phyloP scores from a whole-genome alignment of 2,113 vertebrate genomes.

The Petrocephalus zakoni region DNA sequence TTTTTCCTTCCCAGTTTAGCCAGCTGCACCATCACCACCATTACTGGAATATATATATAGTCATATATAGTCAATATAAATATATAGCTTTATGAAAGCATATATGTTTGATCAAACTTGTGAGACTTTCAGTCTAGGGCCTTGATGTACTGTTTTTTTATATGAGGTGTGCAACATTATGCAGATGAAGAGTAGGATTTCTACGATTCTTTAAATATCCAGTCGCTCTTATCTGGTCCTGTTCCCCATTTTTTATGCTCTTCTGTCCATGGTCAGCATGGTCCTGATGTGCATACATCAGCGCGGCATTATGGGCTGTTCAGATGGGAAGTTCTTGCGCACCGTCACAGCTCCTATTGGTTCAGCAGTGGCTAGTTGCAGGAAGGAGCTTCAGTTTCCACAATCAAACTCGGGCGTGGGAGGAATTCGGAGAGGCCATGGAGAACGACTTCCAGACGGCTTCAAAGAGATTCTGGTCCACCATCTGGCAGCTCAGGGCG shows the following conservation, averaged over 20 bases:
- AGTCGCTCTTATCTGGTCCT: neutral
- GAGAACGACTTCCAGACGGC: too few species aligned
- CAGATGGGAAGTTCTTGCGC: neutral
- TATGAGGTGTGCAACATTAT: neutral
- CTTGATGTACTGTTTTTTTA: neutral
- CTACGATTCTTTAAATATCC: neutral
- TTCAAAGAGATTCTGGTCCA: too few species aligned
- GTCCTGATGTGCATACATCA: neutral
- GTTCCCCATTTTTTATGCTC: neutral
- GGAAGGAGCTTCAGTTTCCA: neutral
- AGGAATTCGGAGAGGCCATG: too few species aligned
- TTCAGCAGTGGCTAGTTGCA: neutral
- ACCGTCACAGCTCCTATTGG: neutral
- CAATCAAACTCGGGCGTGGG: too few species aligned
- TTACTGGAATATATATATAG: neutral
- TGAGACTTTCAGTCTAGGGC: neutral
- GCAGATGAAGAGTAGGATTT: neutral
- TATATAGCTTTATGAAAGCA: neutral
- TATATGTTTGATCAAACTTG: neutral
- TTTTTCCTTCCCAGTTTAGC: neutral
- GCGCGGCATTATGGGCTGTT: neutral
- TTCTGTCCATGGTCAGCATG: neutral
- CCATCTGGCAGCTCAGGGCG: too few species aligned
- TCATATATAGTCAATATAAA: too few species aligned
- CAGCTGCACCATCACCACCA: neutral